phyloP scores from a whole-genome alignment of 2,797 vertebrate genomes.

The Argyrosomus regius region DNA sequence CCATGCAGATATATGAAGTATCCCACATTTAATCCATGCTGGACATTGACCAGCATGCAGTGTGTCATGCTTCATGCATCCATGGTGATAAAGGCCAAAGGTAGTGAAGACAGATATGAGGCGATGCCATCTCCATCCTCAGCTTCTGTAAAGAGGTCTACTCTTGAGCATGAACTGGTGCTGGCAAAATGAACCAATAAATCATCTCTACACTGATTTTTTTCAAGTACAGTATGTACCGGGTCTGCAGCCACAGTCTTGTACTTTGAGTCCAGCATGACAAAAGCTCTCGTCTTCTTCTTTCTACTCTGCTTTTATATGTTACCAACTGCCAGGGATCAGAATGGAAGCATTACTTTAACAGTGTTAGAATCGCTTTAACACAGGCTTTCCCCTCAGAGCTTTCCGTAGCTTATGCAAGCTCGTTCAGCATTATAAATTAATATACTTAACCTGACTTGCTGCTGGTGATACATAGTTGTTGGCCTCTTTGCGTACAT shows the following conservation, averaged over 20 bases:
- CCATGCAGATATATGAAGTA: constrained; percentile 62
- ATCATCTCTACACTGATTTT: background rate
- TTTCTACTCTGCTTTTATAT: background rate
- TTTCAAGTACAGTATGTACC: background rate
- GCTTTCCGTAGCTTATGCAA: background rate
- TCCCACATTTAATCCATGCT: constrained; percentile 73
- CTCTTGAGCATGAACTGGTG: background rate
- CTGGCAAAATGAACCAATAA: background rate
- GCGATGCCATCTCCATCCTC: constrained; percentile 2
- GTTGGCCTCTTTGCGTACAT: background rate
- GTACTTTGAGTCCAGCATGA: background rate
- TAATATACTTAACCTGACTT: background rate
- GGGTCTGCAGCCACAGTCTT: background rate
- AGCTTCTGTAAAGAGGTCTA: constrained; percentile 22
- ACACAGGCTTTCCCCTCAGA: background rate
- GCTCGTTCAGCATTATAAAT: background rate
- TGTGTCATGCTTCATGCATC: constrained; percentile 69
- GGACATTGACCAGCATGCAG: constrained; percentile 64
- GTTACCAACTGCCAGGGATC: background rate
- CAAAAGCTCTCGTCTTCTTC: background rate
- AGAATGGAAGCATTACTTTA: background rate
- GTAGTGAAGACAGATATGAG: constrained; percentile 49
- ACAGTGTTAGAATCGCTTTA: background rate
- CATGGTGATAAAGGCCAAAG: constrained; percentile 66
- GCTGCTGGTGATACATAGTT: background rate